A percentile compares a stretch with the other conserved stretches of the same genome.
Conservation (phyloP, 2,888 invertebrate genomes). For the Macaria liturata region DNA sequence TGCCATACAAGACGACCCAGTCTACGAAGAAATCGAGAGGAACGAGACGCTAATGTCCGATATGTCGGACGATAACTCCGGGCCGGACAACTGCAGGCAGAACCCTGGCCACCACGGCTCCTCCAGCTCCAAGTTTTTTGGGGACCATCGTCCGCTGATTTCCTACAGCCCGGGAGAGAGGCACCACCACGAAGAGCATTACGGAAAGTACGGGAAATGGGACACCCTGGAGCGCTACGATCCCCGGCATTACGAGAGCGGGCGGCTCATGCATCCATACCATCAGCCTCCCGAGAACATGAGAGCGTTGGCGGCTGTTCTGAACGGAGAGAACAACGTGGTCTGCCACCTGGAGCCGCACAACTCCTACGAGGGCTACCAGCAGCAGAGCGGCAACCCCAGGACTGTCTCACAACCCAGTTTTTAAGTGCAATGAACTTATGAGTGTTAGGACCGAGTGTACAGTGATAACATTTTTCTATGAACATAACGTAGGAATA, state of each 20-base stretch:
- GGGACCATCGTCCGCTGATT: slow-evolving; percentile 91
- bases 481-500: slow-evolving; percentile 68
- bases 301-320: slow-evolving; percentile 88
- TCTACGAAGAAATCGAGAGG: slow-evolving; percentile 91
- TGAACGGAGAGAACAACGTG: slow-evolving; percentile 93
- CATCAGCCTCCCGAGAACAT: slow-evolving; percentile 82
- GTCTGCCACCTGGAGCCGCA: slow-evolving; percentile 93
- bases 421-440: slow-evolving; percentile 61
- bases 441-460: slow-evolving; percentile 43
- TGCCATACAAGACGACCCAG: slow-evolving; percentile 88
- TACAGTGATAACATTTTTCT: slow-evolving; percentile 77
- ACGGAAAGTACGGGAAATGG: slow-evolving; percentile 78
- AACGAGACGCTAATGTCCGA: slow-evolving; percentile 89
- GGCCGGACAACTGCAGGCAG: slow-evolving; percentile 87
- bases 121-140: slow-evolving; percentile 87
- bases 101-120: slow-evolving; percentile 83
- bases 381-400: slow-evolving; percentile 70
- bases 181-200: slow-evolving; percentile 76
- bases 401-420: slow-evolving; percentile 80
- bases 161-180: slow-evolving; percentile 89
- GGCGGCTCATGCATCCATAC: slow-evolving; percentile 78
- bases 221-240: slow-evolving; percentile 81
- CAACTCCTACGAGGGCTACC: slow-evolving; percentile 78
- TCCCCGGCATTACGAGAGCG: slow-evolving; percentile 75
- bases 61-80: slow-evolving; percentile 88